Evolutionary conservation across 1,140 invertebrate species (phyloP).

Genomic region (Drosophila arizonae): DNA sequence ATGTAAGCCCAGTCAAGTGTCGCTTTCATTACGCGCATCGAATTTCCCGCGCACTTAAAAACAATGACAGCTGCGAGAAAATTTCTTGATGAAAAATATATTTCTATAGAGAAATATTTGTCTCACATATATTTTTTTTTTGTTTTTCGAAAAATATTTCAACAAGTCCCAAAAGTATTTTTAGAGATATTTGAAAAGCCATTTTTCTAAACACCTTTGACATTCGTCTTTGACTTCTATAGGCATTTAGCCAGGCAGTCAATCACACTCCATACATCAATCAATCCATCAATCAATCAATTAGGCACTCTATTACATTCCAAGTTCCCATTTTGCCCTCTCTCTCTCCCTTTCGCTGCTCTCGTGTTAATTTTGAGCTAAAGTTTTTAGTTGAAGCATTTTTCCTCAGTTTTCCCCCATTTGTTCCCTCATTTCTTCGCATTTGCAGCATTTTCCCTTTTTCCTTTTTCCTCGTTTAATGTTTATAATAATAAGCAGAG

Average conservation of each 20-base stretch:
- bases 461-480: conserved; percentile 42
- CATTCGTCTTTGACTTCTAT: conserved; percentile 56
- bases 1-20: conserved; percentile 46
- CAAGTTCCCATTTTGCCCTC: background rate
- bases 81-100: conserved; percentile 38
- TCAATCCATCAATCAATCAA: conserved; percentile 69
- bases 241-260: conserved; percentile 32
- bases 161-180: conserved; percentile 56
- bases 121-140: too few relatives aligned
- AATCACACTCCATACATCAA: conserved; percentile 46
- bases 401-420: background rate
- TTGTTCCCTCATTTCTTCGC: too few relatives aligned
- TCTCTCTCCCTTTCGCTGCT: background rate
- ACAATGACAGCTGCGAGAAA: conserved; percentile 50
- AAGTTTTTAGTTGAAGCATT: conserved; percentile 57
- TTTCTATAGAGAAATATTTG: too few relatives aligned
- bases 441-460: conserved; percentile 6
- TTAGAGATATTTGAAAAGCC: conserved; percentile 29
- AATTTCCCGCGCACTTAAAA: conserved; percentile 52
- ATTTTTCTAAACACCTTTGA: conserved; percentile 63
- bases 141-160: conserved; percentile 23
- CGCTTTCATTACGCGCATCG: conserved; percentile 76
- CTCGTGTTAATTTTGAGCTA: conserved; percentile 34
- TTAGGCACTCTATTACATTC: conserved; percentile 31
- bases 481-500: conserved; percentile 75